Base-by-base conservation (phyloP, 1,140 invertebrate genomes). In the Zaprionus inermis region DNA sequence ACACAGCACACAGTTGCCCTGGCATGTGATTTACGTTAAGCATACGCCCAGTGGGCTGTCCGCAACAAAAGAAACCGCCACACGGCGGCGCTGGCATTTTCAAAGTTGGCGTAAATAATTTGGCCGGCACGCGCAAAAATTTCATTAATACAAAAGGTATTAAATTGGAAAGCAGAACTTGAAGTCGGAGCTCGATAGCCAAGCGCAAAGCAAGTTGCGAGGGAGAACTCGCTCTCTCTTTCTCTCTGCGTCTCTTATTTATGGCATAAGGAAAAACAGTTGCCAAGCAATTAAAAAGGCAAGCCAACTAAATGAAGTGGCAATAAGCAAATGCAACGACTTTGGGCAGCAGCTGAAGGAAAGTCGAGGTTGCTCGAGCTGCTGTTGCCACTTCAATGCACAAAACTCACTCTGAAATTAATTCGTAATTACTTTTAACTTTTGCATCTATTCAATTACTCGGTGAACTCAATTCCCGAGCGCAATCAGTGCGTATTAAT, bases 111-210 rank as follows among this genome's bases (percentile, higher is more conserved):
- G 64, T 76, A 70, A 84, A 67, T 80, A 68, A 61, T 80, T 78
- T 74, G 30, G 18, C 24, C 51, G 46, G 58, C 65, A 66, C 81
- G 70, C 75, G 81, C 75, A 64, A 80, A 79, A 84, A 85, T 81
- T 84, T 84, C 78, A 85, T 85, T 85, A 85, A 81, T 85, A 85
- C 51, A 59, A 77, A 76, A 65, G 72, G 63, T 74, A 77, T 79
- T 80, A 83, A 81, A 77, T 83, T 84, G 56, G 56, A 74, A 85
- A 67, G n/a, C 36, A 20, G 18, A 22, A 49, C 18, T 22, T 18
- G n/a, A 44, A 30, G 16, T 16, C 36, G 36, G 2, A 41, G 60
- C 61, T 38, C 38, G 38, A 73, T 60, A 69, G 32, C 34, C 38
- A 16, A 16, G 7, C n/a, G 3, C 24, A 38, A 24, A 38, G 60